Base-by-base conservation (phyloP, 2,888 invertebrate species). In the Syritta pipiens region DNA sequence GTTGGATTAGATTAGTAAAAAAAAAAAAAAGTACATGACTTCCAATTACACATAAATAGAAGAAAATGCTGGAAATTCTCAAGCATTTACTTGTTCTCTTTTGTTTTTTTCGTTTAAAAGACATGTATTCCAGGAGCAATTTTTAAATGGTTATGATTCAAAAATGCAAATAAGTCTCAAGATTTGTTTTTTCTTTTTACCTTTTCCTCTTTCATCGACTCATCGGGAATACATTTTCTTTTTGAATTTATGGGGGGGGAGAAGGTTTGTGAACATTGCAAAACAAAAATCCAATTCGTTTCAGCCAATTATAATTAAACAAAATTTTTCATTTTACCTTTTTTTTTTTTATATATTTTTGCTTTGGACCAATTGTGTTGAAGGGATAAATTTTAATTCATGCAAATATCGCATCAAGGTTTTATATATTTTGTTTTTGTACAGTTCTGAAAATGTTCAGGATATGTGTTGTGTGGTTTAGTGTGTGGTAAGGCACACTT, bases 241-340 rank as follows among this genome's bases (percentile, higher is more conserved):
- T 35, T 37, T 60, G 30, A 49, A 49, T 51, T 67, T 68, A 60
- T 65, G 12, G n/a, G n/a, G n/a, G n/a, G n/a, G n/a, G n/a, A n/a
- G n/a, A n/a, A 79, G 85, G 86, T 37, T 37, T 37, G 14, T 86
- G 86, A 87, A 86, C 86, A 86, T 88, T 88, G 85, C 86, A 87
- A 86, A 87, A 87, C 87, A 88, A 87, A 88, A 88, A 88, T 87
- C 88, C 88, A 87, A 87, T 87, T 86, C 79, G 81, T 81, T 81
- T 60, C 37, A 28, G 26, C 24, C 44, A 63, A 51, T 57, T 71
- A 20, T 60, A 24, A 30, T 32, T 32, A 3, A n/a, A 17, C 7
- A 17, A 19, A 37, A 20, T 30, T 20, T 74, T 67, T 55, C 22
- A 46, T 42, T 55, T 28, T 17, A 1, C 51, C 71, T 57, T 60